Percentiles rank a stretch among this genome's conserved stretches.
These are phyloP conservation scores for Scylla paramamosain DNA, from an alignment of 1,140 invertebrate genomes.

Conservation along the genomic window DNA sequence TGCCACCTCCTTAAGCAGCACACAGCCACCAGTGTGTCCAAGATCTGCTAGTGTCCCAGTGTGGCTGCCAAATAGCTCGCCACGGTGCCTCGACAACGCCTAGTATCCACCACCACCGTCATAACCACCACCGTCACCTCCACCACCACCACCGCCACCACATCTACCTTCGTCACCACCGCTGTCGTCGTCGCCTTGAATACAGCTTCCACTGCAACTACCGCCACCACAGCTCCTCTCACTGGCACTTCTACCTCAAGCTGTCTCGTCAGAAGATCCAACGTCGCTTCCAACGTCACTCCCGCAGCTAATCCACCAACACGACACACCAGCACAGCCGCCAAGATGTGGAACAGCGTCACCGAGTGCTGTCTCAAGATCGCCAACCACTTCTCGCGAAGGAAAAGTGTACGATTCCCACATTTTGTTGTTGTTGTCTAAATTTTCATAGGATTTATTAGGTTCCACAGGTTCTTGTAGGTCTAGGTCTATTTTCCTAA, in stretches of 20 bases:
- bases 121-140: conserved; percentile 48
- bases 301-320: conserved; percentile 14
- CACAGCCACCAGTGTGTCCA: conserved; percentile 49
- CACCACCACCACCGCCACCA: conserved; percentile 37
- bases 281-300: conserved; percentile 14
- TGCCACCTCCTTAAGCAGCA: conserved; percentile 41
- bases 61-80: conserved; percentile 74
- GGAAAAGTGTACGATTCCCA: conserved; percentile 62
- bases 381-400: conserved; percentile 66
- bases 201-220: background rate
- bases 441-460: too few relatives aligned
- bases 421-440: background rate
- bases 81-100: conserved; percentile 73
- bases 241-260: conserved; percentile 21
- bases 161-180: conserved; percentile 22
- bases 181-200: conserved; percentile 33
- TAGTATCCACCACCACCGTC: conserved; percentile 69
- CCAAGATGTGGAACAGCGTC: conserved; percentile 72
- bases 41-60: conserved; percentile 70
- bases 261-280: background rate
- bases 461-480: too few relatives aligned
- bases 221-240: conserved; percentile 40
- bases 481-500: too few relatives aligned
- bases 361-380: conserved; percentile 66
- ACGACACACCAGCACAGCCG: conserved; percentile 61